Conservation (phyloP, 35 echinoderm and acorn worm genomes). For the Amphiura filiformis region DNA sequence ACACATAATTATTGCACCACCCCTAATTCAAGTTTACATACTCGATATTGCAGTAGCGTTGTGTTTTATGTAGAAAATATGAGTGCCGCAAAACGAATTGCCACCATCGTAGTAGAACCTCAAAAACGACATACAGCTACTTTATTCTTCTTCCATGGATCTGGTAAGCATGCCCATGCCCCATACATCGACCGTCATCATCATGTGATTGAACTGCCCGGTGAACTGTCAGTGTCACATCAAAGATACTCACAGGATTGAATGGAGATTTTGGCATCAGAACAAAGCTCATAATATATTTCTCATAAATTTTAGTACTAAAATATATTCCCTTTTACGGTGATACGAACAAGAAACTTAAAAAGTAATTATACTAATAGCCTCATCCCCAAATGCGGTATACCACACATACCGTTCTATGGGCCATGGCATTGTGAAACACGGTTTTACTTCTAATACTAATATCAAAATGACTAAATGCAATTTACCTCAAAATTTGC, state of each 20-base stretch:
- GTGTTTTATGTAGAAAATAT: too few relatives aligned
- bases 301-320: not conserved
- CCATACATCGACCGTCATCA: not conserved
- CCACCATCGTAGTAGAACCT: not conserved
- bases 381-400: too few relatives aligned
- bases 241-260: not conserved
- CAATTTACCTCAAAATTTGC: too few relatives aligned
- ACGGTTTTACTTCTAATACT: too few relatives aligned
- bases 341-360: too few relatives aligned
- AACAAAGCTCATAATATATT: not conserved
- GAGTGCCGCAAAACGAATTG: not conserved
- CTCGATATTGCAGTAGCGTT: not conserved
- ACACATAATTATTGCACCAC: too few relatives aligned
- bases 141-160: slow-evolving; percentile 49
- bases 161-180: slow-evolving; percentile 12
- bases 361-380: too few relatives aligned
- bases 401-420: too few relatives aligned
- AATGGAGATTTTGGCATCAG: not conserved
- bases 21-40: not conserved
- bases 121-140: slow-evolving; percentile 18
- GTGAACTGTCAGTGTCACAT: not conserved
- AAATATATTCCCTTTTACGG: too few relatives aligned
- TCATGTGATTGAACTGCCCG: not conserved
- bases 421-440: too few relatives aligned
- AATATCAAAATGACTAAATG: too few relatives aligned